Conservation (phyloP, 2,113 vertebrate species). For the Australoheros scitulus region DNA sequence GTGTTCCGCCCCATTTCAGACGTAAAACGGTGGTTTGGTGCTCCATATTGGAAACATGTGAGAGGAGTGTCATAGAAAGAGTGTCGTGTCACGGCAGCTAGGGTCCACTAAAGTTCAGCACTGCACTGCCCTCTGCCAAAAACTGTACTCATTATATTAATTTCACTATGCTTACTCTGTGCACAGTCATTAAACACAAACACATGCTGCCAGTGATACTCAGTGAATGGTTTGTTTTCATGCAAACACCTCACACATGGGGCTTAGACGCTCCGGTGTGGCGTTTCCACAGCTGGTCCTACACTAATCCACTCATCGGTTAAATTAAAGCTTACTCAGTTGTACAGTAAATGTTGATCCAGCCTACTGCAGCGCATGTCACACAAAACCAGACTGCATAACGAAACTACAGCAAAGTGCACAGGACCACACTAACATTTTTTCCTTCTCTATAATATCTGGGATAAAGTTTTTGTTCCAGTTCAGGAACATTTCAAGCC, state of each 20-base stretch:
- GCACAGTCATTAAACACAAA: conserved; percentile 32
- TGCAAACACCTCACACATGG: conserved; percentile 51
- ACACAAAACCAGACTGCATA: conserved; percentile 30
- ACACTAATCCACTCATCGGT: conserved; percentile 71
- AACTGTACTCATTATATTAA: conserved; percentile 17
- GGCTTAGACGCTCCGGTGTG: conserved; percentile 35
- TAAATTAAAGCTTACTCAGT: conserved; percentile 69
- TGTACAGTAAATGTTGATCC: conserved; percentile 57
- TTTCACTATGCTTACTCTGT: conserved; percentile 22
- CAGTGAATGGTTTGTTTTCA: conserved; percentile 43
- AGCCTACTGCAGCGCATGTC: conserved; percentile 11
- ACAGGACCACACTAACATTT: neutral
- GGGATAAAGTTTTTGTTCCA: conserved; percentile 8
- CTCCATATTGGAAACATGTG: conserved; percentile 77
- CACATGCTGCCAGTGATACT: conserved; percentile 31
- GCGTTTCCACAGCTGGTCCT: conserved; percentile 64
- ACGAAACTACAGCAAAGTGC: conserved; percentile 11
- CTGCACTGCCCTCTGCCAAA: conserved; percentile 9
- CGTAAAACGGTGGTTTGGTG: conserved; percentile 64
- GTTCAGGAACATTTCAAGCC: conserved; percentile 44
- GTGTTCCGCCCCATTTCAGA: conserved; percentile 71
- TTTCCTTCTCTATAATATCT: conserved; percentile 21
- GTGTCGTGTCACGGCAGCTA: conserved; percentile 47
- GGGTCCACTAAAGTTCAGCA: conserved; percentile 52
- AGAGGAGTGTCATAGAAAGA: conserved; percentile 52